Evolutionary conservation across 1,140 invertebrate species (phyloP), one percentile per base, ranked within the genome.

Genomic region (Helicoverpa zea): DNA sequence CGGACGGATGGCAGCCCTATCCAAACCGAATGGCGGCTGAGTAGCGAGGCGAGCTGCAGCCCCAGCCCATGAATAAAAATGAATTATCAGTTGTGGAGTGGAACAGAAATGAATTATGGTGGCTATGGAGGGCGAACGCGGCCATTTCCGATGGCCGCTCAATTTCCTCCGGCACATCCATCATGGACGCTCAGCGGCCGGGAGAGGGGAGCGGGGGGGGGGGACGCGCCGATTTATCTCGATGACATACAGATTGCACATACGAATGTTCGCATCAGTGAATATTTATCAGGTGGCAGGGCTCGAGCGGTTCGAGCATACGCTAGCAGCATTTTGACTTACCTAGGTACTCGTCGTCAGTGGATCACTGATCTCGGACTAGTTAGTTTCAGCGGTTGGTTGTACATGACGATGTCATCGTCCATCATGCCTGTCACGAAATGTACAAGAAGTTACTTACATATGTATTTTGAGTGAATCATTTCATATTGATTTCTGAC

Each of bases 131-230:
- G 11, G 51, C 52, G 63, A 78, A 43, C 47, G 76, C 63, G 49
- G n/a, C 63, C 76, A 79, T 79, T 79, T 79, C 76, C 76, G 76
- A 79, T 56, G 76, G 5, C 76, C 63, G 63, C 63, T 58, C 76
- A 79, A 79, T 79, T 79, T 79, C 76, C 76, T 79, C 63, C 76
- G 61, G 30, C 76, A 47, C 63, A 79, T 79, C 76, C 52, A 79
- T 79, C 76, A 79, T 68, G 76, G 52, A 66, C 14, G 49, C 49
- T 2, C 52, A 18, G 29, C 12, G 12, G 58, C 18, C 52, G 18
- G n/a, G 3, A n/a, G n/a, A n/a, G n/a, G n/a, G n/a, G n/a, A n/a
- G n/a, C n/a, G n/a, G 61, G 18, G 13, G 7, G 23, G 43, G 10
- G 18, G 23, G 43, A 3, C 2, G 3, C 10, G 58, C 13, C 3